Evolutionary conservation across 1,140 invertebrate genomes (phyloP), one percentile per base, ranked within the genome.

Genomic region (Drosophila aff.): DNA sequence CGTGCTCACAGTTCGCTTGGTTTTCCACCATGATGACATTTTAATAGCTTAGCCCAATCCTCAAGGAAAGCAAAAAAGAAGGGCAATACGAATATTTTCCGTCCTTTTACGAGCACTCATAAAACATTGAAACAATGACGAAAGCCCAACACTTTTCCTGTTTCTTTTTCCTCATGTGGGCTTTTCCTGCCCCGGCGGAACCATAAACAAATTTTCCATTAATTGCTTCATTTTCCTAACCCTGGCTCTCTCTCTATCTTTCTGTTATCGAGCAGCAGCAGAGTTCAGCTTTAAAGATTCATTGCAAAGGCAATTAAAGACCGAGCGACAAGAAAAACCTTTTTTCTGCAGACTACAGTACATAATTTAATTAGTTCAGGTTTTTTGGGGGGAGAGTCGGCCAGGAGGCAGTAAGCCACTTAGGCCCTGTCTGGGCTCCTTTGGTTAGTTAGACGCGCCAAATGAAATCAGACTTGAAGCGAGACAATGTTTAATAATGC

Each of bases 111-210:
- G 84, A 87, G 46, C 47, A 60, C 41, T 57, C 65, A 79, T 69
- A 76, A 78, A 79, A 79, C 66, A 81, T 81, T 85, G 84, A 87
- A 89, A 87, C 77, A 87, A 80, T 83, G 80, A 80, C 53, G 73
- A 80, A 76, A 76, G 46, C 75, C 52, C 75, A 72, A 80, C 58
- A 75, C 61, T 73, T 76, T 72, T 68, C 47, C 61, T 33, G 59
- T 78, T 40, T 55, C 49, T 50, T 59, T 18, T 40, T 40, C 28
- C 44, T 63, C 31, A 26, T 64, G 28, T n/a, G 41, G 18, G 28
- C 28, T 4, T 44, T 21, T 18, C 9, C 4, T 33, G 43, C 31
- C 72, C 53, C 61, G 23, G 8, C 36, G 43, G 69, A 74, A 33
- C 44, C 69, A 57, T 76, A 76, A 76, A 75, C 69, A 75, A 75